Evolutionary conservation across 2,113 vertebrate species (phyloP), one percentile per base, ranked within the genome.

Genomic region (Desmodus rotundus): DNA sequence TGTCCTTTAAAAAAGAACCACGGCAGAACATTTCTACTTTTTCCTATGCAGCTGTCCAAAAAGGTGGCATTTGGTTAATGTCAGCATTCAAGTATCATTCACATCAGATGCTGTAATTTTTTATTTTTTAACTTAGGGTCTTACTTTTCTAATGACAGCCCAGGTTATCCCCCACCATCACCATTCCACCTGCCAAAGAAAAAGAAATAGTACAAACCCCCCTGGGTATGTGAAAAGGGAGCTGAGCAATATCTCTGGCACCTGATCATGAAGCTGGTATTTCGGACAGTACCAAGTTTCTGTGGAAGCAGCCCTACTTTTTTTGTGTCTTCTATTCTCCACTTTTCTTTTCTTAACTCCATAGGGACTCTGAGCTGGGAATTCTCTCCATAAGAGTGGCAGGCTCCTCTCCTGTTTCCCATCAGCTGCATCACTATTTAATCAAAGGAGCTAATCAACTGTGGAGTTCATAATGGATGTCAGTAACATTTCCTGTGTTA

Each of bases 11-110:
- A 61, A 91, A 96, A 58, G 80, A 85, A 22, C 28, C 26, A 74
- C 2, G 36, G 84, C 95, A 3, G 97, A 98, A 98, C 96, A 98
- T 97, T 98, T 97, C 76, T 70, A 97, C 97, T 96, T 98, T 97
- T 97, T 97, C 96, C 97, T 97, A 94, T 96, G 95, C 87, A 16
- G 89, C 96, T 96, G 87, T 97, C 98, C 97, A 94, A 98, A 98
- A 98, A 95, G 3, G 92, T 97, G 96, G 96, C 98, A 98, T 98
- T 98, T 98, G 97, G 91, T 96, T 98, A 98, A 98, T 98, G 98
- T 98, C 97, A 98, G 93, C 82, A 38, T 93, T 96, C 73, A 67
- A 36, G 47, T 77, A 56, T 86, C 78, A 63, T 77, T 87, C 33
- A 73, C 26, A 80, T 68, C 61, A 36, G 77, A 87, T 1, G 5